These are phyloP conservation scores for Eurystomus gularis DNA, from an alignment of 2,113 vertebrate genomes.

Conservation along the genomic window DNA sequence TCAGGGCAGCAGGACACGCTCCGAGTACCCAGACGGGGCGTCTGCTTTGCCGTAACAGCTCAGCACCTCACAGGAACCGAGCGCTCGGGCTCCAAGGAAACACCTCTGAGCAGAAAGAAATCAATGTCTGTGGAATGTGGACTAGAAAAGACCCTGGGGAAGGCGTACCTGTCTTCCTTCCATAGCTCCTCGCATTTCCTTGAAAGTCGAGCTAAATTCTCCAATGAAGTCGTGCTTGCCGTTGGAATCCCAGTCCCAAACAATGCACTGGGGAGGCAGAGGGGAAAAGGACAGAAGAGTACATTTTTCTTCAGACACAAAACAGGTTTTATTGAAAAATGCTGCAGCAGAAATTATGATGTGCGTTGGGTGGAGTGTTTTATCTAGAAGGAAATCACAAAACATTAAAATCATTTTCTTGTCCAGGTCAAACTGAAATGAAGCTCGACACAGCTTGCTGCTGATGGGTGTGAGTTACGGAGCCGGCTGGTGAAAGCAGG, in stretches of 20 bases:
- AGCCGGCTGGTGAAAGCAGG: neutral
- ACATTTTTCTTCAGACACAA: neutral
- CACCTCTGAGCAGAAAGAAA: neutral
- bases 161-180: slow-evolving; percentile 98
- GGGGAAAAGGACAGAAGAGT: neutral
- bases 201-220: slow-evolving; percentile 91
- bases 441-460: neutral
- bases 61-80: neutral
- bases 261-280: slow-evolving; percentile 85
- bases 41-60: neutral
- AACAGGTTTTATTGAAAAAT: neutral
- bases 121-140: neutral
- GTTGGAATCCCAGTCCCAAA: slow-evolving; percentile 99
- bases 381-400: neutral
- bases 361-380: neutral
- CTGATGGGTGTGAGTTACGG: neutral
- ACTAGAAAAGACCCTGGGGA: too few species aligned
- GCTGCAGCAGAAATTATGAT: neutral
- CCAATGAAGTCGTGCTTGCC: slow-evolving; percentile 98
- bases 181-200: slow-evolving; percentile 93
- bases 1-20: neutral
- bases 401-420: neutral
- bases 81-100: neutral
- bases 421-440: neutral
- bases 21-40: neutral